phyloP scores from a whole-genome alignment of 2,113 vertebrate genomes.

The Bubo scandiacus region DNA sequence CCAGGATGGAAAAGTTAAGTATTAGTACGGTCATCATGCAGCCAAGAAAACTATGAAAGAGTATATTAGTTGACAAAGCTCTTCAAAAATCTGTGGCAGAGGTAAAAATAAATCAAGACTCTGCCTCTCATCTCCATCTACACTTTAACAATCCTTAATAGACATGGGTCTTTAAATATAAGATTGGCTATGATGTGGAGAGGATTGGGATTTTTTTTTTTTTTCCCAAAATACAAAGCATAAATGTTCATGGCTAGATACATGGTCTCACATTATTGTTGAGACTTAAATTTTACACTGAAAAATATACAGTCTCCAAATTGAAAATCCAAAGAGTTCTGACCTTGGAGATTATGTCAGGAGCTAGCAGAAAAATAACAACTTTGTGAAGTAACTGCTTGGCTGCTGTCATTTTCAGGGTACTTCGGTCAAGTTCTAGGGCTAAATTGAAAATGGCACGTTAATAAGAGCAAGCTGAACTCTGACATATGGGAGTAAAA shows the following conservation, averaged over 20 bases:
- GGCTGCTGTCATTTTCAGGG: not conserved
- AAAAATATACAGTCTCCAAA: not conserved
- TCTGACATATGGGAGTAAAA: not conserved
- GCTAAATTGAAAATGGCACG: not conserved
- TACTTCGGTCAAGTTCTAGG: not conserved
- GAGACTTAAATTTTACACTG: not conserved
- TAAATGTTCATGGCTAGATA: not conserved
- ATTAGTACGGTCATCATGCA: not conserved
- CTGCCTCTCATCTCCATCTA: not conserved
- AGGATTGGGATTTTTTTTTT: not conserved
- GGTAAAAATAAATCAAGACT: not conserved
- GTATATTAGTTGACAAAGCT: not conserved
- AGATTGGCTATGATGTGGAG: not conserved
- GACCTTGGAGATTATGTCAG: slow-evolving; percentile 2
- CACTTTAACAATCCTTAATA: not conserved
- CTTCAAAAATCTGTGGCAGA: not conserved
- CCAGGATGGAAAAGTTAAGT: not conserved
- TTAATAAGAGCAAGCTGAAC: slow-evolving; percentile 11
- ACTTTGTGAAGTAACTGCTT: not conserved
- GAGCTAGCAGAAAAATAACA: not conserved
- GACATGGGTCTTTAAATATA: not conserved
- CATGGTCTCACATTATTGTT: not conserved
- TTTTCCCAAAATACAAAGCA: not conserved
- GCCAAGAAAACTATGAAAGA: not conserved
- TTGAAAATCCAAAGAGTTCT: not conserved